These are phyloP conservation scores for Habrosyne pyritoides DNA, from an alignment of 2,888 invertebrate species.

Conservation along the genomic window DNA sequence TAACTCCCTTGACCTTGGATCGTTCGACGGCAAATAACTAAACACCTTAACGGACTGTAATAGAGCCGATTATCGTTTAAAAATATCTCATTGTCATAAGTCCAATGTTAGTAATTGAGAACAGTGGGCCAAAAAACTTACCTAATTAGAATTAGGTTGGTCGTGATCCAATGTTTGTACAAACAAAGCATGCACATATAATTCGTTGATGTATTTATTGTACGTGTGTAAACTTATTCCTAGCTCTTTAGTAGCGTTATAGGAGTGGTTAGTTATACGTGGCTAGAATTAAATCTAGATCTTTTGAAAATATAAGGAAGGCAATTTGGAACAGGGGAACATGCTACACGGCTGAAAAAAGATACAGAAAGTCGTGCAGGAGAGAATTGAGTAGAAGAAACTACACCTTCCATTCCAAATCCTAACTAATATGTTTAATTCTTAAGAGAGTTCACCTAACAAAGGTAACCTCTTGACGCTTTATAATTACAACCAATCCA, in stretches of 20 bases:
- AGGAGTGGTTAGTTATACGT: no score
- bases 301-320: no score
- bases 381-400: no score
- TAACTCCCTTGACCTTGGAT: slow-evolving; percentile 72
- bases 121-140: slow-evolving; percentile 73
- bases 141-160: slow-evolving; percentile 46
- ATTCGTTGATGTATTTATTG: background rate
- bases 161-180: slow-evolving; percentile 41
- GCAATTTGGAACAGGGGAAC: no score
- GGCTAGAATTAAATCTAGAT: background rate
- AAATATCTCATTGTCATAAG: slow-evolving; percentile 65
- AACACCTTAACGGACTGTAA: background rate
- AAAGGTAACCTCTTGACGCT: no score
- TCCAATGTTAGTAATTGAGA: slow-evolving; percentile 76
- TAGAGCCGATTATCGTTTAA: slow-evolving; percentile 60
- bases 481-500: no score
- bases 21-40: slow-evolving; percentile 8
- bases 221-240: background rate
- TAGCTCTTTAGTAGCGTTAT: background rate
- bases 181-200: background rate
- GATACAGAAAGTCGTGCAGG: no score
- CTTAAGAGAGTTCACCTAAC: no score
- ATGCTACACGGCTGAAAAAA: no score
- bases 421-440: no score
- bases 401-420: no score